Evolutionary conservation across 23 tunicate species (phyloP), one percentile per base, ranked within the genome.

Genomic region (Trididemnum miniatum): DNA sequence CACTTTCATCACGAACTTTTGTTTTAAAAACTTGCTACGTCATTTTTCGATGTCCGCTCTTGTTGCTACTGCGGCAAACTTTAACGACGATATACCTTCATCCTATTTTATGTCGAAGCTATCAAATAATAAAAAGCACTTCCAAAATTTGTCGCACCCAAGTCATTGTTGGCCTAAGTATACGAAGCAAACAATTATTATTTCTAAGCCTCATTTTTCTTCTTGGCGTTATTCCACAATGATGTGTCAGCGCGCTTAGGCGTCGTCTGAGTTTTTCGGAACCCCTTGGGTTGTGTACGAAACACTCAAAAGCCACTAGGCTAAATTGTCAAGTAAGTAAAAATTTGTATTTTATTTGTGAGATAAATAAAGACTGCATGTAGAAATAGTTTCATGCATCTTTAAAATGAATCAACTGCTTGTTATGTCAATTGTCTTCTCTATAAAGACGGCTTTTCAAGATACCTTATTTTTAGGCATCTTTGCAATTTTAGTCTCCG

Each of bases 211-310:
- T 44, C 54, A 28, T 71, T 71, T 35, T 23, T 37, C n/a, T 62
- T 62, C n/a, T 62, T 62, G 54, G 9, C 54, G 54, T 44, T 7
- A 7, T 44, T 9, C 9, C 9, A 44, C 54, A 44, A 44, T 44
- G 54, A 74, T 74, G 79, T 31, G 18, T 65, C 60, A 65, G 76
- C 84, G 76, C 76, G 84, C 84, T 80, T 80, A 80, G 84, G 84
- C 84, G 75, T 80, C 26, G 59, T 40, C 71, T 37, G 75, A 65
- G 76, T 39, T 36, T 65, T 80, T 65, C 76, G 76, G 40, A 65
- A 80, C 75, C 84, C 84, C n/a, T 15, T 7, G 62, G 75, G 84
- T 65, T 65, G 62, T 3, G 34, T 80, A 35, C 71, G 34, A 63
- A 80, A 65, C 1, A 65, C 84, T 80, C 84, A 62, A 24, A 34